A percentile compares a stretch with the other conserved stretches of the same genome.
Conservation (phyloP, 2,797 vertebrate genomes). For the Sebastolobus altivelis region DNA sequence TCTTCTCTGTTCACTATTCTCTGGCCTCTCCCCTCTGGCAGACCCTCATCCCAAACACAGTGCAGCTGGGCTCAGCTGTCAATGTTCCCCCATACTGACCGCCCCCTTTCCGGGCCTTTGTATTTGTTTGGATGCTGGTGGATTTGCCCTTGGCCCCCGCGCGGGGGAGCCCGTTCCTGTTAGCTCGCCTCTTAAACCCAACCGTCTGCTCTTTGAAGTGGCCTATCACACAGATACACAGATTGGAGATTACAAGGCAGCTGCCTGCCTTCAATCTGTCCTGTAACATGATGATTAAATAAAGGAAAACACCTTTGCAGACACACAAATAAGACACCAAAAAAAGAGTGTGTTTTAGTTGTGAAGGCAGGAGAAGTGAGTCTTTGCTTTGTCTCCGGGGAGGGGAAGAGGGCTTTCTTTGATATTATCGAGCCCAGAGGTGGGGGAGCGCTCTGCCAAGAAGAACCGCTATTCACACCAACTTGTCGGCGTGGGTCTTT, state of each 20-base stretch:
- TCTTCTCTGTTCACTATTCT: constrained; percentile 55
- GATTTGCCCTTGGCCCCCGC: constrained; percentile 78
- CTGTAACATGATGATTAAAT: constrained; percentile 55
- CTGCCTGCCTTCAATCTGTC: constrained; percentile 69
- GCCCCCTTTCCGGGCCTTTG: constrained; percentile 73
- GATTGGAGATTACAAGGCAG: constrained; percentile 72
- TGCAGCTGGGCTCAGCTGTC: constrained; percentile 86
- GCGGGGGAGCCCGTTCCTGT: constrained; percentile 79
- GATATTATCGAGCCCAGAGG: constrained; percentile 75
- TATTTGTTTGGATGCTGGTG: constrained; percentile 74
- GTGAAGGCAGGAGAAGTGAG: constrained; percentile 62
- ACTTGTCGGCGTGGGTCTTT: constrained; percentile 78
- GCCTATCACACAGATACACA: constrained; percentile 74
- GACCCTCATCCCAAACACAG: constrained; percentile 77
- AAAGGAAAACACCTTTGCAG: constrained; percentile 72
- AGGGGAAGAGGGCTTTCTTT: constrained; percentile 76
- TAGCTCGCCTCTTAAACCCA: constrained; percentile 63
- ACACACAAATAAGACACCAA: constrained; percentile 43
- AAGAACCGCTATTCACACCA: constrained; percentile 79
- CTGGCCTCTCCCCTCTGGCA: constrained; percentile 66
- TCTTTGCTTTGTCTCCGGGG: constrained; percentile 69
- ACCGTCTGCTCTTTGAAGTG: constrained; percentile 77
- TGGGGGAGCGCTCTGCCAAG: constrained; percentile 58
- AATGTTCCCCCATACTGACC: constrained; percentile 64
- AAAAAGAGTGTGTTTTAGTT: constrained; percentile 69